Evolutionary conservation across 1,140 invertebrate species (phyloP).

Genomic region (Hyles euphorbiae): DNA sequence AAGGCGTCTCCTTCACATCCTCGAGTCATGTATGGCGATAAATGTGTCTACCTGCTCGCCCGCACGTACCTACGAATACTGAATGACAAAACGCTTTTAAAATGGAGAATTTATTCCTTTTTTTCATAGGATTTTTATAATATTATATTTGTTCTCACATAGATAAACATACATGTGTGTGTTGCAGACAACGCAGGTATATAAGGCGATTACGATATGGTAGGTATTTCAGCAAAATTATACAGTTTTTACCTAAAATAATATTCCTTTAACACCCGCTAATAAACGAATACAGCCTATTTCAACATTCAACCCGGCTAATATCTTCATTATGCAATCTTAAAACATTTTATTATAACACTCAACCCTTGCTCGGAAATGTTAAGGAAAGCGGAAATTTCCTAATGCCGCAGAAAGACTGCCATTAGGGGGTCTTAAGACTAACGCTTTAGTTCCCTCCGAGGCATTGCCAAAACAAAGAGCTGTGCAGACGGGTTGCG

Average conservation of each 20-base stretch:
- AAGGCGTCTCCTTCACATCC: no score
- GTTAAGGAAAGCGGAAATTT: conserved; percentile 41
- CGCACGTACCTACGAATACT: conserved; percentile 11
- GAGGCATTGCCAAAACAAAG: conserved; percentile 63
- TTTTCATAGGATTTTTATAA: not conserved
- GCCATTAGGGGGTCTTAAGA: conserved; percentile 67
- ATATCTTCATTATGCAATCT: conserved; percentile 6
- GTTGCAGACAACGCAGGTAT: no score
- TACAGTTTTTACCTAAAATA: no score
- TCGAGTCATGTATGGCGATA: not conserved
- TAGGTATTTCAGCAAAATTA: no score
- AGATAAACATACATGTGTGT: no score
- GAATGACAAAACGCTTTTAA: conserved; percentile 24
- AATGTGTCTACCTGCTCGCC: conserved; percentile 13
- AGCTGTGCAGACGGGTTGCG: conserved; percentile 34
- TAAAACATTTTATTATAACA: conserved; percentile 31
- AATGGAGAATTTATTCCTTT: conserved; percentile 10
- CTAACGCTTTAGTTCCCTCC: conserved; percentile 47
- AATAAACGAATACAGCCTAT: no score
- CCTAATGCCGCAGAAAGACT: conserved; percentile 42
- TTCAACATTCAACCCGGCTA: no score
- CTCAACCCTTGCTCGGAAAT: conserved; percentile 42
- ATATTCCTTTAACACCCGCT: no score
- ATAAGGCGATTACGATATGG: no score
- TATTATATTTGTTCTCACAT: no score